Base-by-base conservation (phyloP, 1,140 invertebrate species). In the Archivesica marissinica region DNA sequence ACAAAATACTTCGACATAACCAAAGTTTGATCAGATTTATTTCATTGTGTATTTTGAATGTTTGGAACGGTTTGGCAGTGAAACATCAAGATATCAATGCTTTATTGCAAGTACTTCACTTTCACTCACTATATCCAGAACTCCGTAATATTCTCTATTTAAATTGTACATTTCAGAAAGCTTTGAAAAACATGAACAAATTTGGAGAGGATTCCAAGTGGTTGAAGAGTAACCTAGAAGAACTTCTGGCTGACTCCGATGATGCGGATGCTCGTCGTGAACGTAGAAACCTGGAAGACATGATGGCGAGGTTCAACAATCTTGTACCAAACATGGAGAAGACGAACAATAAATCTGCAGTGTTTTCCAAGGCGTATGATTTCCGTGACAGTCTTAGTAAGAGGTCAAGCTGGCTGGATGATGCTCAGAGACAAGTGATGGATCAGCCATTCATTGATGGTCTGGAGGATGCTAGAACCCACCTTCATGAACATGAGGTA, bases 131-230 rank as follows among this genome's bases (percentile, higher is more conserved):
- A n/a, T n/a, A n/a, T n/a, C n/a, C n/a, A n/a, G n/a, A n/a, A n/a
- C n/a, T n/a, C n/a, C n/a, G n/a, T n/a, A n/a, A n/a, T n/a, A n/a
- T n/a, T n/a, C n/a, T n/a, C n/a, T n/a, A n/a, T n/a, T n/a, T n/a
- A n/a, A n/a, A n/a, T n/a, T n/a, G 9, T 11, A 61, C 56, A 15
- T 64, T 86, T 39, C 89, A 93, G 92, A 91, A 90, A 81, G 90
- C 90, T 33, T 82, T 92, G 86, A 79, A 88, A 23, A 90, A 98
- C 94, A 97, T 98, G 81, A 97, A 98, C 91, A 96, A 95, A 59
- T 97, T 97, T 92, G 95, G 97, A 64, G 97, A 98, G 93, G 97
- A 98, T 88, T 98, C 98, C 96, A 98, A 98, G 91, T 98, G 97
- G 97, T 94, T 99, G 54, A 97, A 98, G 0, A 97, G 98, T 94